A percentile compares a stretch with the other conserved stretches of the same genome.
Evolutionary conservation across 2,888 invertebrate species (phyloP).

Genomic region (Oxytorus armatus): DNA sequence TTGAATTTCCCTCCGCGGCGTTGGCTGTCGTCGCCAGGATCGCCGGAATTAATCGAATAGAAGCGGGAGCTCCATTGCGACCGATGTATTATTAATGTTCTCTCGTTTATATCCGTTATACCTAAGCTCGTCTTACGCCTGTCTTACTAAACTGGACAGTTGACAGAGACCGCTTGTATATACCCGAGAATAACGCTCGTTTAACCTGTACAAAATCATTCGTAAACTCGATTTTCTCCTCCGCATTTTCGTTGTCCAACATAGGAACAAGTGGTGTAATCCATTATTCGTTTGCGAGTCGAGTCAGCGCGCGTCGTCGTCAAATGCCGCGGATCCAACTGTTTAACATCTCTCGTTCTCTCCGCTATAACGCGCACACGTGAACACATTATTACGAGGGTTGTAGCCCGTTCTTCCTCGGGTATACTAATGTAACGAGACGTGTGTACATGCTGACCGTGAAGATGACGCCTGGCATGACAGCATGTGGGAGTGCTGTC

Average conservation of each 20-base stretch:
- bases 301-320: constrained; percentile 12
- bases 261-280: constrained; percentile 17
- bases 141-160: constrained; percentile 63
- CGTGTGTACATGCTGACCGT: constrained; percentile 71
- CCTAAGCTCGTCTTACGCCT: constrained; percentile 34
- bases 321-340: constrained; percentile 20
- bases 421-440: constrained; percentile 59
- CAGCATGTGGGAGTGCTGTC: constrained; percentile 84
- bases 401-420: constrained; percentile 54
- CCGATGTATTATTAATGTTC: constrained; percentile 81
- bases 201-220: constrained; percentile 45
- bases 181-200: neutral
- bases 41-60: constrained; percentile 26
- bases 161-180: constrained; percentile 1
- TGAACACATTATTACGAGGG: constrained; percentile 43
- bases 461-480: constrained; percentile 79
- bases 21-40: constrained; percentile 17
- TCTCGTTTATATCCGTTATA: constrained; percentile 72
- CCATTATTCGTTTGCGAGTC: constrained; percentile 22
- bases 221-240: neutral
- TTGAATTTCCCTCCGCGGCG: constrained; percentile 28
- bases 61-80: constrained; percentile 74
- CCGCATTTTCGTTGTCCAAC: constrained; percentile 18
- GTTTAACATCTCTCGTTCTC: constrained; percentile 35
- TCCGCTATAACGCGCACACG: constrained; percentile 8